Evolutionary conservation across 2,113 vertebrate genomes (phyloP), one percentile per base, ranked within the genome.

Genomic region (Cyrtonyx montezumae): DNA sequence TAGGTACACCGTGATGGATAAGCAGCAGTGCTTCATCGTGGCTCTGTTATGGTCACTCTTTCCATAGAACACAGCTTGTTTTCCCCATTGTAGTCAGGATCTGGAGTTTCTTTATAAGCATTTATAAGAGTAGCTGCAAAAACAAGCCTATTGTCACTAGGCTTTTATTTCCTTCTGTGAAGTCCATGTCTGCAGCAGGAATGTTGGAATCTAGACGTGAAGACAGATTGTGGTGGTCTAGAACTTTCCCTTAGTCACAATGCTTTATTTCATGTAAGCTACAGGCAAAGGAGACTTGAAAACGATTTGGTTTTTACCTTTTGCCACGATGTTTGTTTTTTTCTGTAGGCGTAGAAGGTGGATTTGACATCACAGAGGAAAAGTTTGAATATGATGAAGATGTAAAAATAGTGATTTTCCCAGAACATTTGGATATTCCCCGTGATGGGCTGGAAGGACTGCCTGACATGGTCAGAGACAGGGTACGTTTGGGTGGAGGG

Each of bases 341-440:
- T 68, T 61, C 36, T 71, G 37, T 95, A 99, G 99, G 99, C 49
- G 98, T 99, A 28, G 99, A 99, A 97, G 99, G 99, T 23, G 99
- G 99, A 46, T 99, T 99, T 96, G 99, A 99, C 92, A 98, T 99
- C 84, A 96, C 83, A 4, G 97, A 98, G 56, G 99, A 99, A 51
- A 99, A 99, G 96, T 99, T 98, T 91, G 98, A 98, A 49, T 99
- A 98, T 68, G 99, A 99, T 0, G 99, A 99, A 94, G 98, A 99
- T 37, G 97, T 99, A 90, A 99, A 99, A 97, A 98, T 99, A 87
- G 98, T 99, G 8, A 98, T 99, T 97, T 98, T 99, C 75, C 99
- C 99, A 6, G 99, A 99, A 94, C 98, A 98, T 96, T 98, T 98
- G 97, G 98, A 99, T 96, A 99, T 99, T 92, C 99, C 98, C 86